phyloP scores from a whole-genome alignment of 2,797 vertebrate genomes.

The Catostomus latipinnis region DNA sequence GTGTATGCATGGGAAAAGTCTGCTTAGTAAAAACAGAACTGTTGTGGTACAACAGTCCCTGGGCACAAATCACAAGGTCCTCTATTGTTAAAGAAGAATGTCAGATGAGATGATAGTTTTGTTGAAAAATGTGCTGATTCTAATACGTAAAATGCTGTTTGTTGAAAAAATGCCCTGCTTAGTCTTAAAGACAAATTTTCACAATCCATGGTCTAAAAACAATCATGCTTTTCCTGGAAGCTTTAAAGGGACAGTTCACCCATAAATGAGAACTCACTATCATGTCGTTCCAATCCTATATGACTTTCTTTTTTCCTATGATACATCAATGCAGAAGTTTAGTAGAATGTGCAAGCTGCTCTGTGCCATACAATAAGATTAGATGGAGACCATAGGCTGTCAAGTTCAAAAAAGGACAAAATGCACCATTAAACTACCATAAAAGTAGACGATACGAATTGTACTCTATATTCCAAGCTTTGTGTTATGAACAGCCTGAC shows the following conservation, averaged over 20 bases:
- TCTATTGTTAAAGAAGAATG: conserved; percentile 34
- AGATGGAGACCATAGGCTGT: no score
- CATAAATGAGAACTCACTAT: no score
- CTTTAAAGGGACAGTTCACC: background rate
- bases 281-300: no score
- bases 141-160: background rate
- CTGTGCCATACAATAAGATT: no score
- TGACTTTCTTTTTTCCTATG: no score
- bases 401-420: no score
- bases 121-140: conserved; percentile 25
- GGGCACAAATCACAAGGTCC: conserved; percentile 19
- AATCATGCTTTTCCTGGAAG: background rate
- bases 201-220: background rate
- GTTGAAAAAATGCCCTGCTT: background rate
- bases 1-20: background rate
- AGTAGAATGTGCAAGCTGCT: no score
- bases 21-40: conserved; percentile 4
- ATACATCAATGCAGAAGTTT: no score
- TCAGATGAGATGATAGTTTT: background rate
- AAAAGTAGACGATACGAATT: no score
- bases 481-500: no score
- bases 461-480: no score
- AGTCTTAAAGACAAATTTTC: background rate
- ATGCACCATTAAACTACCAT: no score
- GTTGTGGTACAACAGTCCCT: background rate